phyloP scores from a whole-genome alignment of 2,797 vertebrate genomes.

The Mormyrops attenuatus region DNA sequence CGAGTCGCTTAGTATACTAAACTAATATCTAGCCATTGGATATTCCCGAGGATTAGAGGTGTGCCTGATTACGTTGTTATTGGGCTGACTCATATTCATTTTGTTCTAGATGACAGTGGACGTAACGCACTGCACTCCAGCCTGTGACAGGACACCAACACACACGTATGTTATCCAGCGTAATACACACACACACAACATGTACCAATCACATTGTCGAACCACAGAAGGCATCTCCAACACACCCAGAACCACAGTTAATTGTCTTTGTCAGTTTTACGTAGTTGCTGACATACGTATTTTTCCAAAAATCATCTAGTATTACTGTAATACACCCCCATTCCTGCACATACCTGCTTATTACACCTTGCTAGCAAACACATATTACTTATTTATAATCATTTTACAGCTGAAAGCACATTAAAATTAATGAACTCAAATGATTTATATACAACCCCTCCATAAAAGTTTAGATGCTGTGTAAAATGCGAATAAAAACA shows the following conservation, averaged over 20 bases:
- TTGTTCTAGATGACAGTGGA: background rate
- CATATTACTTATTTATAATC: background rate
- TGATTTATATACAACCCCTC: background rate
- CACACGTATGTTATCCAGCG: background rate
- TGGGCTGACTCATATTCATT: background rate
- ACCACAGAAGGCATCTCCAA: background rate
- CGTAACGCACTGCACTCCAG: background rate
- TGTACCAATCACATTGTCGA: background rate
- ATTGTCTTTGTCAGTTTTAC: background rate
- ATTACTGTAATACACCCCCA: background rate
- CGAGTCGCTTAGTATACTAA: background rate
- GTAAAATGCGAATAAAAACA: background rate
- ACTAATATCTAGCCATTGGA: background rate
- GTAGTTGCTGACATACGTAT: background rate
- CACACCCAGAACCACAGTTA: background rate
- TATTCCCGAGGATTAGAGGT: background rate
- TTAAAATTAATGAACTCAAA: background rate
- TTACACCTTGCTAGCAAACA: background rate
- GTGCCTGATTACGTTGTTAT: background rate
- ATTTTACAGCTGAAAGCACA: background rate
- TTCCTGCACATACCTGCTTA: background rate
- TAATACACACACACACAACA: background rate
- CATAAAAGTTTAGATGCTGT: background rate
- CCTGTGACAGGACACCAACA: background rate
- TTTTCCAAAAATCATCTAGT: background rate